A percentile compares a stretch with the other conserved stretches of the same genome.
These are phyloP conservation scores for Aeoliscus strigatus DNA, from an alignment of 2,797 vertebrate species.

Conservation along the genomic window DNA sequence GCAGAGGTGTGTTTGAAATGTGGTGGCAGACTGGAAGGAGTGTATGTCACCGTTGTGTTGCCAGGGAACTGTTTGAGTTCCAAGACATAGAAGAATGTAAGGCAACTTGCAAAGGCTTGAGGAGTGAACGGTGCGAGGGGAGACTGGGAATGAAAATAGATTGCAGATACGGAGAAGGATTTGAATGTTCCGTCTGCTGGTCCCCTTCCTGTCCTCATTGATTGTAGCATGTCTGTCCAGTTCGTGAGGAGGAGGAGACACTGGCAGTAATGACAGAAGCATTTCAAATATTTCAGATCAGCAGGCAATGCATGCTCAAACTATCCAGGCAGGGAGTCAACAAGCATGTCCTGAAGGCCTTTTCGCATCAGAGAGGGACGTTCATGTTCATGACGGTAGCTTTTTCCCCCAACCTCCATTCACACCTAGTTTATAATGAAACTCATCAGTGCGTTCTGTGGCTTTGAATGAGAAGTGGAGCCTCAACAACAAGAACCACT, in stretches of 20 bases:
- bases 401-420: conserved; percentile 18
- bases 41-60: too few species aligned
- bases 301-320: conserved; percentile 35
- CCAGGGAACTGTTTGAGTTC: too few species aligned
- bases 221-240: neutral
- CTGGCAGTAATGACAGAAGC: conserved; percentile 17
- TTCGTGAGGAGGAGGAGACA: conserved; percentile 14
- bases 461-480: conserved; percentile 30
- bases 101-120: too few species aligned
- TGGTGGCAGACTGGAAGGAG: too few species aligned
- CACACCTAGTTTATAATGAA: conserved; percentile 33
- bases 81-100: too few species aligned
- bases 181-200: too few species aligned
- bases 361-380: conserved; percentile 39
- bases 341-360: conserved; percentile 39
- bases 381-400: conserved; percentile 43
- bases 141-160: too few species aligned
- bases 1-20: too few species aligned
- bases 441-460: conserved; percentile 23
- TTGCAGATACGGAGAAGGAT: too few species aligned
- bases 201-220: conserved; percentile 7
- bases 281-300: conserved; percentile 45
- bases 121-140: too few species aligned
- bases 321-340: conserved; percentile 36
- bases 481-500: neutral